Evolutionary conservation across 2,888 invertebrate genomes (phyloP).

Genomic region (Theristus sp.): DNA sequence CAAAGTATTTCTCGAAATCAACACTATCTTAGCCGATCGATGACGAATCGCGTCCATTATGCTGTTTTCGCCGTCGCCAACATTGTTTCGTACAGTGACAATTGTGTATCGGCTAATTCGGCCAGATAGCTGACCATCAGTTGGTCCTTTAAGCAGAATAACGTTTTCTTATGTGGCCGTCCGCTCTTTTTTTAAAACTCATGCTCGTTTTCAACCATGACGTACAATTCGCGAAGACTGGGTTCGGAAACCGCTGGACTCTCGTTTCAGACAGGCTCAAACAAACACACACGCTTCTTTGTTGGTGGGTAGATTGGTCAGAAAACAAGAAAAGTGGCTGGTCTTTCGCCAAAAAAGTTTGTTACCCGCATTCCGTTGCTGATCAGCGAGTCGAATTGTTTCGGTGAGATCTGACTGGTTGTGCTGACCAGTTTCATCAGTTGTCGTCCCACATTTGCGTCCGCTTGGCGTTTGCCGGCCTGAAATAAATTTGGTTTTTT

Average conservation of each 20-base stretch:
- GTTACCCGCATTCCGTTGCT: slow-evolving; percentile 75
- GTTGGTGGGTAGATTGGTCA: neutral
- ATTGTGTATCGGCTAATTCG: slow-evolving; percentile 83
- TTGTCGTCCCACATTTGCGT: slow-evolving; percentile 72
- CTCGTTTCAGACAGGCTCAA: no score
- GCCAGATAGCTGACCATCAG: slow-evolving; percentile 49
- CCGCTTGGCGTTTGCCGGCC: slow-evolving; percentile 49
- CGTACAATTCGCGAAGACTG: no score
- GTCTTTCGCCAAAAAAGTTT: slow-evolving; percentile 8
- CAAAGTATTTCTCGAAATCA: neutral
- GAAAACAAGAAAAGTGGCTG: no score
- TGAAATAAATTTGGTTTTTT: slow-evolving; percentile 11
- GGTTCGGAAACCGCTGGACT: no score
- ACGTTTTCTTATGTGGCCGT: neutral
- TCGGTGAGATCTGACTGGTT: slow-evolving; percentile 64
- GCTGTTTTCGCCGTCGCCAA: no score
- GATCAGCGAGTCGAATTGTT: slow-evolving; percentile 81
- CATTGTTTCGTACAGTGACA: slow-evolving; percentile 86
- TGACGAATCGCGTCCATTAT: no score
- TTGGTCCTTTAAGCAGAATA: neutral
- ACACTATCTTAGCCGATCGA: no score
- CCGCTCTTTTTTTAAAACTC: no score
- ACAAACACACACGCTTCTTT: no score
- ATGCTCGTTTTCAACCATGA: no score
- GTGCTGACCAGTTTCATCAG: slow-evolving; percentile 73